Evolutionary conservation across 2,113 vertebrate genomes (phyloP).

Genomic region (human (Homo sapiens)): DNA sequence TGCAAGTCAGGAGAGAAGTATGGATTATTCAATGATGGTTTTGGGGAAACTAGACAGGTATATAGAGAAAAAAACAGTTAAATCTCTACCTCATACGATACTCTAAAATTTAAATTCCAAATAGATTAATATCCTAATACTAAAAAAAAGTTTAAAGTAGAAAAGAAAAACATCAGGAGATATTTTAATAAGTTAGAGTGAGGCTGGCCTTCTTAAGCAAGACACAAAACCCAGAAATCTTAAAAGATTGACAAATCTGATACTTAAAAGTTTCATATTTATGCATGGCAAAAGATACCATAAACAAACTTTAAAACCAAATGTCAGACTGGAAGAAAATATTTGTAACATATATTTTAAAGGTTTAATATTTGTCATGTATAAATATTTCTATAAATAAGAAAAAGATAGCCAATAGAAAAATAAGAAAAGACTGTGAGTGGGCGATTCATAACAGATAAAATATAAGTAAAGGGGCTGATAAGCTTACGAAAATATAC

Average conservation of each 20-base stretch:
- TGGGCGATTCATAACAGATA: neutral
- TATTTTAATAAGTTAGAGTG: constrained; percentile 41
- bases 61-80: neutral
- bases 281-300: neutral
- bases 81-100: neutral
- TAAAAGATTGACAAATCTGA: constrained; percentile 28
- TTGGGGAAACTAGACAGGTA: constrained; percentile 25
- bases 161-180: neutral
- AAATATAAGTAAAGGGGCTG: constrained; percentile 31
- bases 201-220: constrained; percentile 8
- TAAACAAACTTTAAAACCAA: constrained; percentile 34
- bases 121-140: neutral
- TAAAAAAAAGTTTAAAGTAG: neutral
- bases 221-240: neutral
- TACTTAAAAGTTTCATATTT: neutral
- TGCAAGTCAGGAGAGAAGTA: constrained; percentile 15
- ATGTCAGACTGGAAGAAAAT: neutral
- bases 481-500: neutral
- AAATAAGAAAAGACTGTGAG: neutral
- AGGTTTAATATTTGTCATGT: neutral
- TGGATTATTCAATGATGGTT: neutral
- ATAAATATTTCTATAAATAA: constrained; percentile 29
- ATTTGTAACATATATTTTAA: neutral
- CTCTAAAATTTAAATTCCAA: constrained; percentile 2
- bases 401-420: neutral